Percentiles rank a stretch among this genome's conserved stretches.
phyloP scores from a whole-genome alignment of 2,113 vertebrate genomes.

The Apaloderma vittatum region DNA sequence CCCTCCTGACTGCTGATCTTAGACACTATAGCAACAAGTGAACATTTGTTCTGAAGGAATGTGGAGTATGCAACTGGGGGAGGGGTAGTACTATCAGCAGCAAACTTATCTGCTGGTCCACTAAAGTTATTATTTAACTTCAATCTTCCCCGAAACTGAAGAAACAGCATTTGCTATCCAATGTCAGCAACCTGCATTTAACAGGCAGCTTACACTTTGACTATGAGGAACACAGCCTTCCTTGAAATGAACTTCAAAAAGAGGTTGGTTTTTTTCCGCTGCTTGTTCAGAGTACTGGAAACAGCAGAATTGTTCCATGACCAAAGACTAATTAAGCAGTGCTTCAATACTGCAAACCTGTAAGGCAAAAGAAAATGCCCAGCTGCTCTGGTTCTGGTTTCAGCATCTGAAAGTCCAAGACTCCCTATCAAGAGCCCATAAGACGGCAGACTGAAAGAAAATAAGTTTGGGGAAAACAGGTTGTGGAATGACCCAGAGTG shows the following conservation, averaged over 20 bases:
- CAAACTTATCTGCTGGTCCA: slow-evolving; percentile 69
- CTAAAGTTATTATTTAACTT: slow-evolving; percentile 77
- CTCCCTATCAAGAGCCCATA: not conserved
- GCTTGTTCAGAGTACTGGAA: not conserved
- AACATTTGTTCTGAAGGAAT: slow-evolving; percentile 92
- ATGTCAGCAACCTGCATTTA: not conserved
- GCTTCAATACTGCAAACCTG: not conserved
- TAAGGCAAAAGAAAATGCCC: not conserved
- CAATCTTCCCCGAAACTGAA: slow-evolving; percentile 35
- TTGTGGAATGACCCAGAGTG: not conserved
- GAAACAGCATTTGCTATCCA: slow-evolving; percentile 24
- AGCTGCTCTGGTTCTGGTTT: not conserved
- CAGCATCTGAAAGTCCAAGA: not conserved
- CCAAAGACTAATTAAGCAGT: not conserved
- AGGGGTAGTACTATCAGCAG: slow-evolving; percentile 78
- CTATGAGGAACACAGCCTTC: not conserved
- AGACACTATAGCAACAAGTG: slow-evolving; percentile 89
- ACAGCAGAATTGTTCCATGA: not conserved
- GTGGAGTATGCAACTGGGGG: slow-evolving; percentile 85
- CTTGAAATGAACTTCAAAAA: not conserved
- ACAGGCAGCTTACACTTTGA: slow-evolving; percentile 25
- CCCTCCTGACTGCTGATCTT: slow-evolving; percentile 81
- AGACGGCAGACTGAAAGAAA: not conserved
- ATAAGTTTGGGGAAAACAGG: not conserved
- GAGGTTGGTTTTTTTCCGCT: not conserved